Conservation (phyloP, 2,113 vertebrate species). For the Prionailurus viverrinus region DNA sequence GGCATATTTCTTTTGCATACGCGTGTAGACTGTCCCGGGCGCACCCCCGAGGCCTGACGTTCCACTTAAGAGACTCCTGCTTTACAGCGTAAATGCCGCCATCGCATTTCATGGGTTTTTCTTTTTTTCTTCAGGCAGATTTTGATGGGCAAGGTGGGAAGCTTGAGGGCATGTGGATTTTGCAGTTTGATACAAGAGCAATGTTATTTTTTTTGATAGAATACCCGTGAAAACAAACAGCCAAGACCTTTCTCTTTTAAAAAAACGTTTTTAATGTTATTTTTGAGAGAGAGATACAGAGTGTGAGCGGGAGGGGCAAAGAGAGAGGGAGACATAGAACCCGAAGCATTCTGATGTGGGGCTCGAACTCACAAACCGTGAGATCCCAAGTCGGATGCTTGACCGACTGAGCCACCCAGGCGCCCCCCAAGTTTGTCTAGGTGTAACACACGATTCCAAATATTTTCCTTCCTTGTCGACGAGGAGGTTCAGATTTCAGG, state of each 20-base stretch:
- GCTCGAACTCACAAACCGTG: no score
- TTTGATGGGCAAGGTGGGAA: not conserved
- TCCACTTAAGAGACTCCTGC: not conserved
- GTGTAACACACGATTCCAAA: no score
- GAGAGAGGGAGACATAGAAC: no score
- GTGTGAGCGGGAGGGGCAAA: no score
- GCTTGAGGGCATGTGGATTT: not conserved
- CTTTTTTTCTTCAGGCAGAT: not conserved
- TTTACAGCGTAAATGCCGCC: not conserved
- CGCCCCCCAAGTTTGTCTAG: not conserved
- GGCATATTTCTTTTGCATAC: rapidly evolving
- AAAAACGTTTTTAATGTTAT: no score
- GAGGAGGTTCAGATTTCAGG: not conserved
- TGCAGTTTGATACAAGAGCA: not conserved
- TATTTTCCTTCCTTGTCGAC: not conserved
- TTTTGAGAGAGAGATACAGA: no score
- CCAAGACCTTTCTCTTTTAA: not conserved
- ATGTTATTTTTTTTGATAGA: not conserved
- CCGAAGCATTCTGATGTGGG: no score
- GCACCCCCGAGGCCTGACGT: not conserved
- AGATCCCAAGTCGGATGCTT: no score
- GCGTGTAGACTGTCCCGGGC: no score
- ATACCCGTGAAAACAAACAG: not conserved
- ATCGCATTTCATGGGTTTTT: not conserved
- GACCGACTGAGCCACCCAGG: no score